Percentiles rank a stretch among this genome's conserved stretches.
phyloP scores from a whole-genome alignment of 2,888 invertebrate species.

The Drosophila paramelanica region DNA sequence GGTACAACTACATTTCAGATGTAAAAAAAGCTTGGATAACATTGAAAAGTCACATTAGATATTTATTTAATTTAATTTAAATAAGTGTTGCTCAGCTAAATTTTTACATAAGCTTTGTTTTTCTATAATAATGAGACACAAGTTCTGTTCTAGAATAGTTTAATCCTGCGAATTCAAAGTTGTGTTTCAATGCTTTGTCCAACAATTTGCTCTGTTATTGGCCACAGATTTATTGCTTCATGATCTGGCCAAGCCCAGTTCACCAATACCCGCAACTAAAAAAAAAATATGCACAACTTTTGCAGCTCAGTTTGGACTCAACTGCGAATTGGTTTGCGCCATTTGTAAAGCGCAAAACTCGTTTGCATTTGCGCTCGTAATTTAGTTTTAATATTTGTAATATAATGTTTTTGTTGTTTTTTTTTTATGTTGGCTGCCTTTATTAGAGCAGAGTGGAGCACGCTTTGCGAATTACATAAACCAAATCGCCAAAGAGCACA shows the following conservation, averaged over 20 bases:
- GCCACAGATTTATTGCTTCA: constrained; percentile 61
- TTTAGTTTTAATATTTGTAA: constrained; percentile 76
- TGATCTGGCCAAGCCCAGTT: constrained; percentile 65
- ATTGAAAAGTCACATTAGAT: no score
- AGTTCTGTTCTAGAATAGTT: not conserved
- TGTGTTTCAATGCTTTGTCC: constrained; percentile 25
- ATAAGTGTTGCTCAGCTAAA: not conserved
- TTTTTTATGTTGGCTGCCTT: constrained; percentile 50
- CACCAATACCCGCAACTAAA: constrained; percentile 12
- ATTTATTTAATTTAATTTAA: no score
- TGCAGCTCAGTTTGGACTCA: constrained; percentile 13
- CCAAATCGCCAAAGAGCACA: constrained; percentile 19
- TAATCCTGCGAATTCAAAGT: not conserved
- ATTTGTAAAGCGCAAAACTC: constrained; percentile 53
- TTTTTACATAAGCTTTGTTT: not conserved
- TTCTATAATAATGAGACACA: not conserved
- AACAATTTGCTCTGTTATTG: constrained; percentile 54
- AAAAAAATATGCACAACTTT: not conserved
- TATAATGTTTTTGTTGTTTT: constrained; percentile 47
- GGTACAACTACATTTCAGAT: no score
- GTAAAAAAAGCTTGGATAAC: no score
- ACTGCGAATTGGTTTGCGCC: constrained; percentile 14
- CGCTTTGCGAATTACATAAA: constrained; percentile 75
- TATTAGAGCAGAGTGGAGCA: constrained; percentile 66
- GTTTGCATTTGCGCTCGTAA: constrained; percentile 74